Evolutionary conservation across 2,888 invertebrate species (phyloP), one percentile per base, ranked within the genome.

Genomic region (Xylota segnis): DNA sequence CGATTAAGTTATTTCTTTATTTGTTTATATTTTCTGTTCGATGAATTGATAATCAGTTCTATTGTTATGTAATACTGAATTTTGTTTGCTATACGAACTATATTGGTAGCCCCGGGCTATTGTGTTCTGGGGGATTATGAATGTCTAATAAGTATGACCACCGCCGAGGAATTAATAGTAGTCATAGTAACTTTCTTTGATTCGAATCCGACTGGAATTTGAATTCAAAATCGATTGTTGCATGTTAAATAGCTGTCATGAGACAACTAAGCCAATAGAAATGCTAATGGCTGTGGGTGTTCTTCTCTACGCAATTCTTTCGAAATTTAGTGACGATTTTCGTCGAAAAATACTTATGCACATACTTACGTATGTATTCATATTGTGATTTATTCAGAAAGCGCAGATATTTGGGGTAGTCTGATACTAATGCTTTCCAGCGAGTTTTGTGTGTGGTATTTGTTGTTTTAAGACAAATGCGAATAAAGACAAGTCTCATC

Each of bases 21-120:
- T 54, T 54, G 37, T 54, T 54, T 68, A 40, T 50, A 4, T 45
- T 68, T 50, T 52, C 14, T 40, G 0, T 43, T 54, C 6, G 2
- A 9, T 4, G 14, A 43, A 29, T 63, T n/a, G 7, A n/a, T 59
- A 56, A 50, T 50, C 10, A 23, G 5, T 40, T 40, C 32, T 32
- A 27, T 34, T 56, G 56, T 56, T 56, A 32, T 56, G 56, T 34
- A 56, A 56, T 56, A 32, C 0, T 7, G 4, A 29, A 54, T 27
- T 27, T n/a, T 56, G 32, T 32, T 23, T 54, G 29, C n/a, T n/a
- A n/a, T n/a, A n/a, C n/a, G 14, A 0, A 14, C 29, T 32, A 5
- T 32, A 56, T 32, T 56, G 32, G 10, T 32, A 56, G 27, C 56
- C 56, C 0, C 7, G 16, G 16, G 34, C 14, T 29, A 27, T 52